phyloP scores from a whole-genome alignment of 2,888 invertebrate genomes.

The Oscheius sp. region DNA sequence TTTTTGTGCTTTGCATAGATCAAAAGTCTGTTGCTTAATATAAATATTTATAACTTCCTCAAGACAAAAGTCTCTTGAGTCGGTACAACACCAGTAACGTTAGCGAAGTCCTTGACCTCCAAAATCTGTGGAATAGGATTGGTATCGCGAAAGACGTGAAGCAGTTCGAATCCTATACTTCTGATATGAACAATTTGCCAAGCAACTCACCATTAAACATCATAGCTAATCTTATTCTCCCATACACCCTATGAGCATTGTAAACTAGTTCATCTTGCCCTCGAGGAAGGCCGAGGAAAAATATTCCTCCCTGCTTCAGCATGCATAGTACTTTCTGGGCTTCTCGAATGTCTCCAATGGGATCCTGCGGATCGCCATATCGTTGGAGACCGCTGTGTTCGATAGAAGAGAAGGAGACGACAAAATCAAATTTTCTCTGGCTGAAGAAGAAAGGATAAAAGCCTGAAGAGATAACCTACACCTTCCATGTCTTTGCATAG shows the following conservation, averaged over 20 bases:
- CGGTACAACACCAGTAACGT: neutral
- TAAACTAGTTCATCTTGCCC: slow-evolving; percentile 24
- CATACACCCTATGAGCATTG: slow-evolving; percentile 12
- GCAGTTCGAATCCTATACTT: neutral
- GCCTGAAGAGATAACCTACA: neutral
- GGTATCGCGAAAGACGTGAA: neutral
- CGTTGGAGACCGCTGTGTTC: slow-evolving; percentile 44
- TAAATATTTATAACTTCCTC: neutral
- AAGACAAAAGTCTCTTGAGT: slow-evolving; percentile 3
- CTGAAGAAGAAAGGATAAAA: neutral
- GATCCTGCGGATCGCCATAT: slow-evolving; percentile 43
- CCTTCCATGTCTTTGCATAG: slow-evolving; percentile 30
- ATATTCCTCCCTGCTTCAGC: slow-evolving; percentile 30
- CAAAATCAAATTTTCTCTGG: slow-evolving; percentile 34
- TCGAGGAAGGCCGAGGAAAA: slow-evolving; percentile 34
- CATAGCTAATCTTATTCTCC: slow-evolving; percentile 18
- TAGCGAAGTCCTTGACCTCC: neutral
- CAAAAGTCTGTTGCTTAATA: no score
- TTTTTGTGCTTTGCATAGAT: no score
- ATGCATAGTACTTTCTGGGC: slow-evolving; percentile 35
- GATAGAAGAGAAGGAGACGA: slow-evolving; percentile 40
- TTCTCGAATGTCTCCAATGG: slow-evolving; percentile 42
- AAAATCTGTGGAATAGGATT: neutral
- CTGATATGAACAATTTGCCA: no score
- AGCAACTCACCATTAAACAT: slow-evolving; percentile 18